A percentile compares a stretch with the other conserved stretches of the same genome.
Evolutionary conservation across 2,113 vertebrate species (phyloP).

Genomic region (Pithys albifrons): DNA sequence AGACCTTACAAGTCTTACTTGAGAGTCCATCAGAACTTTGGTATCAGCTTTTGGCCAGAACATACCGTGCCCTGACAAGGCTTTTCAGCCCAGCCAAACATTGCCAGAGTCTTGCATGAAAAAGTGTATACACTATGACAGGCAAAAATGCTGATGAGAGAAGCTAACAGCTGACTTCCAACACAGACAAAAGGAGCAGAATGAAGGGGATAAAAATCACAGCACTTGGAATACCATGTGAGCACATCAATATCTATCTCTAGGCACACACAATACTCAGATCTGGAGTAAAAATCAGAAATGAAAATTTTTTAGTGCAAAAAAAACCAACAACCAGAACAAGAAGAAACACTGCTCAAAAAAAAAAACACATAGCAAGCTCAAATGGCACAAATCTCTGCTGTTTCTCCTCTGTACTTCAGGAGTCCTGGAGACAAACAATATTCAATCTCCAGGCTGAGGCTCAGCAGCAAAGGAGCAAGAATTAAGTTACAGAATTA

Average conservation of each 20-base stretch:
- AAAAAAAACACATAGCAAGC: not conserved
- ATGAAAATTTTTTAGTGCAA: not conserved
- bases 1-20: not conserved
- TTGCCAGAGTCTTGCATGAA: not conserved
- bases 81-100: not conserved
- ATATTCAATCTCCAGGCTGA: not conserved
- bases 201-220: not conserved
- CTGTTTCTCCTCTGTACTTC: not conserved
- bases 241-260: not conserved
- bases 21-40: not conserved
- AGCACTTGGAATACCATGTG: not conserved
- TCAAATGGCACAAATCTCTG: not conserved
- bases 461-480: not conserved
- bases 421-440: not conserved
- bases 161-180: not conserved
- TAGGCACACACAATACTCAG: not conserved
- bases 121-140: fast-evolving
- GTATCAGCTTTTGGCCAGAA: not conserved
- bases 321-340: not conserved
- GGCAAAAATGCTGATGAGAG: not conserved
- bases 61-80: not conserved
- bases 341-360: not conserved
- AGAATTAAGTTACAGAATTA: not conserved
- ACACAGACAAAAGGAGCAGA: not conserved
- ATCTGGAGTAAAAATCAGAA: not conserved